These are phyloP conservation scores for Lindbergichthys nudifrons DNA, from an alignment of 2,797 vertebrate species.

Conservation along the genomic window DNA sequence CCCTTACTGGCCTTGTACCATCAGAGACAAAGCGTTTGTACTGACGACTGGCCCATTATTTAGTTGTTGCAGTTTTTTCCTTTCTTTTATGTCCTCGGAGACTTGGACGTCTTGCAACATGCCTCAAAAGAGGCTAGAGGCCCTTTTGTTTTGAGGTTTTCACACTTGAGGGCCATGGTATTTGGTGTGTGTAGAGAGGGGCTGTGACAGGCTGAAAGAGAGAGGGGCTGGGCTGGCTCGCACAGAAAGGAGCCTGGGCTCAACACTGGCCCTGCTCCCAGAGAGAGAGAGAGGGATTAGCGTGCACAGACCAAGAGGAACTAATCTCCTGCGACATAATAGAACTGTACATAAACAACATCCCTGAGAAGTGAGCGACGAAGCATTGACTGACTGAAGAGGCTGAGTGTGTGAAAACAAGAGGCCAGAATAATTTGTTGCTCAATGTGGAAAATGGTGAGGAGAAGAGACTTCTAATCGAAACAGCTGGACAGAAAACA, in stretches of 20 bases:
- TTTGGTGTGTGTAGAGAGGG: constrained; percentile 72
- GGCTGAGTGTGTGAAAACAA: constrained; percentile 71
- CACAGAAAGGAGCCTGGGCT: constrained; percentile 75
- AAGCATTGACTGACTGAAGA: constrained; percentile 61
- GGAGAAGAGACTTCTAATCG: constrained; percentile 36
- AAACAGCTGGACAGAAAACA: constrained; percentile 46
- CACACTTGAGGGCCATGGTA: constrained; percentile 80
- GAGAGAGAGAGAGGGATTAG: constrained; percentile 79
- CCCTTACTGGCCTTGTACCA: constrained; percentile 67
- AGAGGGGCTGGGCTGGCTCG: constrained; percentile 62
- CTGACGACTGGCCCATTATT: constrained; percentile 71
- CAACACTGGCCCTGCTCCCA: constrained; percentile 72
- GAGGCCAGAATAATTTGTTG: constrained; percentile 63
- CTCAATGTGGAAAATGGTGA: constrained; percentile 34
- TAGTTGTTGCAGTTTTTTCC: constrained; percentile 71
- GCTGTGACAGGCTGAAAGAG: constrained; percentile 73
- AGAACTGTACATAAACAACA: constrained; percentile 85
- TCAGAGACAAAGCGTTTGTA: constrained; percentile 69
- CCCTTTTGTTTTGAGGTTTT: constrained; percentile 82
- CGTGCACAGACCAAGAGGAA: constrained; percentile 75
- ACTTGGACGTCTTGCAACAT: constrained; percentile 77
- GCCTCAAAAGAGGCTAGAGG: constrained; percentile 78
- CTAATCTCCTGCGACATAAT: constrained; percentile 84
- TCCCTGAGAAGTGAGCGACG: constrained; percentile 73
- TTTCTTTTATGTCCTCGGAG: constrained; percentile 70